phyloP scores from a whole-genome alignment of 2,113 vertebrate genomes.

The Takifugu bimaculatus region DNA sequence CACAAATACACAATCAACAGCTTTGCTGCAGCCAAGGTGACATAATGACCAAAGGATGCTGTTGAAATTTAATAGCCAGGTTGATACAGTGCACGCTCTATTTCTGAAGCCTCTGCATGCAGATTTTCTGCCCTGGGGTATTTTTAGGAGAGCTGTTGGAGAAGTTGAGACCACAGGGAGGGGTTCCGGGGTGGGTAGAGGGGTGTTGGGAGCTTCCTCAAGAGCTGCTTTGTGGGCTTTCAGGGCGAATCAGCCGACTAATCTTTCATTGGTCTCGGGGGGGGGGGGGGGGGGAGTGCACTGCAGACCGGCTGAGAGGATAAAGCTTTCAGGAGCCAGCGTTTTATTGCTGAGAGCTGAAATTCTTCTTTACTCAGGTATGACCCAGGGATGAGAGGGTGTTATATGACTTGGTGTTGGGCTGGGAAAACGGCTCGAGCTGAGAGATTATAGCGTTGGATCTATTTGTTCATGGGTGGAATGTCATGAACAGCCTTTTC shows the following conservation, averaged over 20 bases:
- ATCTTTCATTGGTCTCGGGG: not conserved
- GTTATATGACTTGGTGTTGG: no score
- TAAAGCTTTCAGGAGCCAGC: conserved; percentile 14
- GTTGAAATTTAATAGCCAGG: conserved; percentile 51
- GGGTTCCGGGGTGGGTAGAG: not conserved
- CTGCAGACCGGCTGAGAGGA: conserved; percentile 30
- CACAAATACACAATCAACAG: not conserved
- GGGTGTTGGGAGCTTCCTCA: conserved; percentile 14
- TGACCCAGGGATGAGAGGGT: not conserved
- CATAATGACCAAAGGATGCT: conserved; percentile 13
- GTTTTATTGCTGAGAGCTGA: conserved; percentile 9
- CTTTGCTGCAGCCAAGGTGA: conserved; percentile 15
- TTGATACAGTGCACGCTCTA: conserved; percentile 36
- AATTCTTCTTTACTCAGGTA: conserved; percentile 39
- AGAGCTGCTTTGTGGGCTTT: conserved; percentile 32
- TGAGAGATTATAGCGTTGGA: no score
- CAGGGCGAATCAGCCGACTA: not conserved
- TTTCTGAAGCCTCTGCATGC: conserved; percentile 43
- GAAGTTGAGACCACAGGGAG: conserved; percentile 15
- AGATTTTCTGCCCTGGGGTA: conserved; percentile 39
- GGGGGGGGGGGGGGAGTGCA: conserved; percentile 12
- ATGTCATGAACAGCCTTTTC: not conserved
- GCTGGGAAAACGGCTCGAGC: no score
- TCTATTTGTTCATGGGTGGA: not conserved
- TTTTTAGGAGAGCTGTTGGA: conserved; percentile 52